phyloP scores from a whole-genome alignment of 2,113 vertebrate species.

The Vireo altiloquus region DNA sequence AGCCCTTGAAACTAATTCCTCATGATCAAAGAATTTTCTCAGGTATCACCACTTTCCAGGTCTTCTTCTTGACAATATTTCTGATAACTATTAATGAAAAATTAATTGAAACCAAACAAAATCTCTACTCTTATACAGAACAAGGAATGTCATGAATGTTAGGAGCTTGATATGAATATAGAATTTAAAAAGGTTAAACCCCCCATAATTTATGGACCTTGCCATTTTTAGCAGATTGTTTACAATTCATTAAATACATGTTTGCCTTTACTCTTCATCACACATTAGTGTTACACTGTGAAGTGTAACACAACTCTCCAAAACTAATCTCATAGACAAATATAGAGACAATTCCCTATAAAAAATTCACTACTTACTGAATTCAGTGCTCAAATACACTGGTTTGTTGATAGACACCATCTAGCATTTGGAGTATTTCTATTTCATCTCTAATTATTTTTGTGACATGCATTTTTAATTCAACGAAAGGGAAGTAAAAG shows the following conservation, averaged over 20 bases:
- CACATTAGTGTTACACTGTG: not conserved
- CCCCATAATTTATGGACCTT: not conserved
- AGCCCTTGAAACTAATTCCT: not conserved
- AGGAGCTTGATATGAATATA: not conserved
- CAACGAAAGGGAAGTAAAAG: not conserved
- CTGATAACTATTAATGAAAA: not conserved
- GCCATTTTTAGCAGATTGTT: not conserved
- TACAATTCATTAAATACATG: not conserved
- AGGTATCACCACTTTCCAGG: not conserved
- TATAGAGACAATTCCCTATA: not conserved
- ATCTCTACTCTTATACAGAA: not conserved
- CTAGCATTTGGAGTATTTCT: not conserved
- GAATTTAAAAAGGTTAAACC: not conserved
- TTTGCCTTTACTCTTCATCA: not conserved
- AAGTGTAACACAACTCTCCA: not conserved
- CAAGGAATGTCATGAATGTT: not conserved
- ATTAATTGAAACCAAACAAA: not conserved
- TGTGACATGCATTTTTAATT: not conserved
- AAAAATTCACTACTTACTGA: not conserved
- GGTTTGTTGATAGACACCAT: not conserved
- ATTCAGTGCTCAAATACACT: not conserved
- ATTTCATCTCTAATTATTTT: not conserved
- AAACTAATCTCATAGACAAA: not conserved
- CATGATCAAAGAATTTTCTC: not conserved
- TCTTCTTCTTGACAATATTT: not conserved